Base-by-base conservation (phyloP, 64 coral and sea anemone species). In the Platygyra sinensis region DNA sequence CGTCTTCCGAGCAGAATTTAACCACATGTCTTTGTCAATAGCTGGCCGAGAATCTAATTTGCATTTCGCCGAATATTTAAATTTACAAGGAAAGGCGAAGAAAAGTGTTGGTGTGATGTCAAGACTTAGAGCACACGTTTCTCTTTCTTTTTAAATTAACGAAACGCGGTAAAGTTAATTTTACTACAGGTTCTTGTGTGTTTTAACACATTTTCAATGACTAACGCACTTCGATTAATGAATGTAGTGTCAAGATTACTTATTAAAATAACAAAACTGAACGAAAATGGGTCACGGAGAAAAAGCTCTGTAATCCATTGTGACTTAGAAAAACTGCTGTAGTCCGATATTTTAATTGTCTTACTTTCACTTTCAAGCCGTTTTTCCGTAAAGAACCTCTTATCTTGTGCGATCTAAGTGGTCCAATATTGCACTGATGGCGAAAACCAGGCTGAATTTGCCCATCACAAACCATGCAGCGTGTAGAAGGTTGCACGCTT, bases 261-360 rank as follows among this genome's bases (percentile, higher is more conserved):
- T 76, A 94, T 94, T 94, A 89, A 94, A 94, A 94, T 89, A 85
- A 94, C 92, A 94, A 94, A 94, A 94, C 67, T 94, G 65, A 88
- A 51, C 92, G 92, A 94, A 94, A 94, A 30, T 71, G 69, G 79
- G 81, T 57, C 25, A 8, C 36, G 7, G 85, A 94, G 80, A 83
- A 89, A 94, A 87, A 63, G 79, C 74, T 77, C 49, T 94, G 76
- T 55, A n/a, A 75, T 84, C 82, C 79, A 67, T 89, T 94, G 87
- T 94, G 72, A 89, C 73, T 87, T 89, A 46, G 52, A 74, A 52
- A 27, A 94, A 94, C 73, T 89, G 87, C 80, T n/a, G 89, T 78
- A 85, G 75, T 74, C 76, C 76, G 83, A 84, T 84, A 94, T 89
- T 83, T 73, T 85, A 89, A 77, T 67, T 64, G 82, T 81, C 78